Percentiles rank a stretch among this genome's conserved stretches.
These are phyloP conservation scores for Scyliorhinus canicula DNA, from an alignment of 2,797 vertebrate species.

Conservation along the genomic window DNA sequence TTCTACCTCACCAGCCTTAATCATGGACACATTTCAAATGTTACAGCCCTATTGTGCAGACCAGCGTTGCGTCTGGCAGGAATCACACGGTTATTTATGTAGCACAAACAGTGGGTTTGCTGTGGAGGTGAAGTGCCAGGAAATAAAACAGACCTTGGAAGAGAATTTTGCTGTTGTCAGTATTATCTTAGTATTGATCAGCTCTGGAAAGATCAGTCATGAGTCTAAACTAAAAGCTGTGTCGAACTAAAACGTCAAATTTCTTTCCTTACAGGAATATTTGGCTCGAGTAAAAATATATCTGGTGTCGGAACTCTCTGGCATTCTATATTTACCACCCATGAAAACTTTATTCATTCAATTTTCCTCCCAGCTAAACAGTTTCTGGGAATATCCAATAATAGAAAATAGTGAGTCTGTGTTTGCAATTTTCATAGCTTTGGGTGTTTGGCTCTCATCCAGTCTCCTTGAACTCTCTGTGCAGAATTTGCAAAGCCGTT, in stretches of 20 bases:
- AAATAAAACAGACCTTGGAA: not conserved
- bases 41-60: not conserved
- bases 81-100: not conserved
- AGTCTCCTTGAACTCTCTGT: not conserved
- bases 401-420: constrained; percentile 23
- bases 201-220: not conserved
- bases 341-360: constrained; percentile 25
- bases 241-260: not conserved
- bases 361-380: constrained; percentile 16
- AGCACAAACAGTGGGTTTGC: constrained; percentile 21
- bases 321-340: constrained; percentile 27
- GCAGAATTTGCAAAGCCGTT: constrained; percentile 18
- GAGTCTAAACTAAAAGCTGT: not conserved
- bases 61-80: not conserved
- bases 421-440: constrained; percentile 28
- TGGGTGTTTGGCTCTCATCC: constrained; percentile 28
- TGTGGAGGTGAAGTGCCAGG: not conserved
- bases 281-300: not conserved
- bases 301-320: not conserved
- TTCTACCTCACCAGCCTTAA: not conserved
- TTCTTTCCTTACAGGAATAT: not conserved
- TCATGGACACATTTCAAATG: not conserved
- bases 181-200: constrained; percentile 18
- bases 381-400: constrained; percentile 16
- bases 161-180: not conserved